These are phyloP conservation scores for Zygothrica quintamaculata DNA, from an alignment of 2,888 invertebrate genomes.

Conservation along the genomic window DNA sequence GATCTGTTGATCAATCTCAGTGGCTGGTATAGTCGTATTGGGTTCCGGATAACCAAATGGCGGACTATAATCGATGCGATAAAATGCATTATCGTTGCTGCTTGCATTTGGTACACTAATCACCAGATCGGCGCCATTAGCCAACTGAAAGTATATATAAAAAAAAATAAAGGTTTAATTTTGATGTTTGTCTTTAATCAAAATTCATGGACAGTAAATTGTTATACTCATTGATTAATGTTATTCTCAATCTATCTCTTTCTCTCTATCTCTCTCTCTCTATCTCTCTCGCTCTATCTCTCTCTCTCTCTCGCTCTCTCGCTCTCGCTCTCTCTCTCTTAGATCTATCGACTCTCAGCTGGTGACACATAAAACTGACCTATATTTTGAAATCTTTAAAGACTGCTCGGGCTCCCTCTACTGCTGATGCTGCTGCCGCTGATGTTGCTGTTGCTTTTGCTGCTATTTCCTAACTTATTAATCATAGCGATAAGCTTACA, in stretches of 20 bases:
- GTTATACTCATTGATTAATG: constrained; percentile 9
- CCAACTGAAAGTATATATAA: constrained; percentile 79
- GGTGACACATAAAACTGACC: constrained; percentile 42
- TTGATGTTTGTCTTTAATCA: not conserved
- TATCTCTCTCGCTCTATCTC: no score
- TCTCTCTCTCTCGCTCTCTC: no score
- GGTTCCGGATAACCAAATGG: constrained; percentile 93
- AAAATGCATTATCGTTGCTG: constrained; percentile 90
- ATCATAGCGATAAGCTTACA: constrained; percentile 44
- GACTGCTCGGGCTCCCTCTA: no score
- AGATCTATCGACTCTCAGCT: no score
- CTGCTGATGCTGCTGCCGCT: no score
- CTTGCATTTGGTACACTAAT: constrained; percentile 94
- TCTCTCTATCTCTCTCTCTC: no score
- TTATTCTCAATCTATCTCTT: not conserved
- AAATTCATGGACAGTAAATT: no score
- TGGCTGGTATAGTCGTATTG: constrained; percentile 93
- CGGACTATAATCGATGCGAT: constrained; percentile 94
- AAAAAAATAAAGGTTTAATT: not conserved
- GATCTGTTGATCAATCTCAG: constrained; percentile 92
- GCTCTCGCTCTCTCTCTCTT: no score
- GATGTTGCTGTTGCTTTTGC: constrained; percentile 28
- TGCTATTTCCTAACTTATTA: constrained; percentile 41
- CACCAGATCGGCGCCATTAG: constrained; percentile 90
- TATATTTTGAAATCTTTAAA: constrained; percentile 47